These are phyloP conservation scores for Drosophila tristis DNA, from an alignment of 1,140 invertebrate species.

Conservation along the genomic window DNA sequence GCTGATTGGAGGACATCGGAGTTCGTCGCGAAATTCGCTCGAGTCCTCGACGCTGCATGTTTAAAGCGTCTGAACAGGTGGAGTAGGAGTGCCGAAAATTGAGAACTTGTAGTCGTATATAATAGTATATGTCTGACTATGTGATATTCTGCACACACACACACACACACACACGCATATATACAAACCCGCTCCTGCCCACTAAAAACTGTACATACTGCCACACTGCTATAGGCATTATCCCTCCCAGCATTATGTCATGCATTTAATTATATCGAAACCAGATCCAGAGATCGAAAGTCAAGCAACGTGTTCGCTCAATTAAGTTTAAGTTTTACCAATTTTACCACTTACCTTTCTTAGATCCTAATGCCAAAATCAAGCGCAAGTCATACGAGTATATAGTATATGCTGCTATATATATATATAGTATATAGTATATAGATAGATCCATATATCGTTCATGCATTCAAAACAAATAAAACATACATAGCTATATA, in stretches of 20 bases:
- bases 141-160: conserved; percentile 75
- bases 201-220: conserved; percentile 42
- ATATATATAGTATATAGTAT: conserved; percentile 47
- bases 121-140: conserved; percentile 71
- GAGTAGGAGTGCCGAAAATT: conserved; percentile 4
- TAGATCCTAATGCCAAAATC: conserved; percentile 56
- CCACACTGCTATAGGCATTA: conserved; percentile 4
- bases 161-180: conserved; percentile 33
- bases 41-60: conserved; percentile 71
- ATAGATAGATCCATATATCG: conserved; percentile 6
- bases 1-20: conserved; percentile 38
- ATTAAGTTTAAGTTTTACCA: conserved; percentile 71
- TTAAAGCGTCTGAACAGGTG: conserved; percentile 18
- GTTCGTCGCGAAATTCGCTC: conserved; percentile 48
- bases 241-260: conserved; percentile 6
- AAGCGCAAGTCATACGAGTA: conserved; percentile 28
- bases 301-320: conserved; percentile 56
- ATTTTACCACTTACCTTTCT: conserved; percentile 39
- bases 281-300: conserved; percentile 28
- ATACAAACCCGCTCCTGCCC: conserved; percentile 1
- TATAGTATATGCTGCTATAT: conserved; percentile 19
- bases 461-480: too few species aligned
- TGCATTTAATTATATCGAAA: conserved; percentile 26
- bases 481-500: conserved; percentile 18
- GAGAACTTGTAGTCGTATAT: conserved; percentile 73